Percentiles rank a stretch among this genome's conserved stretches.
Evolutionary conservation across 2,888 invertebrate species (phyloP).

Genomic region (Melanostoma mellinum): DNA sequence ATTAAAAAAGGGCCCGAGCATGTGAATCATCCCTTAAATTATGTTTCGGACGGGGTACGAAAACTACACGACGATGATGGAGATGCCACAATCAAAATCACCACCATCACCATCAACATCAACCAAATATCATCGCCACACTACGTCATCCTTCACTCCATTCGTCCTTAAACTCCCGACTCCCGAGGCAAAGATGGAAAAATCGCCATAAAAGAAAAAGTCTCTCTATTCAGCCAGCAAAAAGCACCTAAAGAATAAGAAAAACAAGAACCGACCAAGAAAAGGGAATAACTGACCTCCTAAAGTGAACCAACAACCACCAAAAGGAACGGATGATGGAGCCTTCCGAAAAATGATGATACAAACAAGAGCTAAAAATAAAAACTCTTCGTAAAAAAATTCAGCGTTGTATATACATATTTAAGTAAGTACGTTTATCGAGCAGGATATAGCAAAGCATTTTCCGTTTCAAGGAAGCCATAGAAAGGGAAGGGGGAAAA

Average conservation of each 20-base stretch:
- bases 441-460: conserved; percentile 52
- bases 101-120: neutral
- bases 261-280: conserved; percentile 29
- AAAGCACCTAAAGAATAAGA: conserved; percentile 1
- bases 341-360: conserved; percentile 62
- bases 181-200: conserved; percentile 27
- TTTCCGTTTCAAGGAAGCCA: conserved; percentile 58
- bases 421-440: conserved; percentile 7
- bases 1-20: conserved; percentile 4
- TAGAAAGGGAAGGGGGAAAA: conserved; percentile 40
- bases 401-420: conserved; percentile 11
- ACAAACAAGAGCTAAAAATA: conserved; percentile 57
- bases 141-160: conserved; percentile 57
- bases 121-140: conserved; percentile 15
- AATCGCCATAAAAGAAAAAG: conserved; percentile 33
- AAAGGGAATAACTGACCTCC: conserved; percentile 55
- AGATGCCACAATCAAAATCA: neutral
- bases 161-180: conserved; percentile 66
- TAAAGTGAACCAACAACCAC: conserved; percentile 42
- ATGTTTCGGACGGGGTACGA: conserved; percentile 18
- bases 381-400: conserved; percentile 24
- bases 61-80: conserved; percentile 45
- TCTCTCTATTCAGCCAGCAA: conserved; percentile 36
- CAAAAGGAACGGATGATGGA: conserved; percentile 51
- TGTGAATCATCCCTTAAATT: neutral